phyloP scores from a whole-genome alignment of 2,888 invertebrate species.

The Dyspetes luteomarginatus region DNA sequence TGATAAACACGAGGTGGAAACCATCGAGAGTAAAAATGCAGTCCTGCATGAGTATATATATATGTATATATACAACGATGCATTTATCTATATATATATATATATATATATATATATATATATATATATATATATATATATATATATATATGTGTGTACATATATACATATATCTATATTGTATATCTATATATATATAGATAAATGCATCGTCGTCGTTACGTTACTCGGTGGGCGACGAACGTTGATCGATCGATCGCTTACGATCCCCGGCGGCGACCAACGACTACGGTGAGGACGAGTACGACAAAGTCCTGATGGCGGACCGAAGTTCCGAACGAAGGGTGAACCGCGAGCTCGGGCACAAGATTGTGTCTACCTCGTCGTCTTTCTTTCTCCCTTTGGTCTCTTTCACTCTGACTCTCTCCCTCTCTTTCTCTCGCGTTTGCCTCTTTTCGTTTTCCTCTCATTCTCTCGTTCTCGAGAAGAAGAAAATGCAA shows the following conservation, averaged over 20 bases:
- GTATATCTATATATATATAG: constrained; percentile 9
- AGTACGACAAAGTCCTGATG: constrained; percentile 71
- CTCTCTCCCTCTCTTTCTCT: constrained; percentile 4
- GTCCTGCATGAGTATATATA: constrained; percentile 38
- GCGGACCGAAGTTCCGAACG: constrained; percentile 64
- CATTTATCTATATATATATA: constrained; percentile 26
- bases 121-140: background rate
- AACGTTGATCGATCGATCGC: constrained; percentile 77
- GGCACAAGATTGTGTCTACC: constrained; percentile 33
- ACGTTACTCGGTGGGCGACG: constrained; percentile 54
- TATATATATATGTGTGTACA: background rate
- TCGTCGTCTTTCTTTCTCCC: constrained; percentile 56
- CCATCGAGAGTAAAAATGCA: constrained; percentile 62
- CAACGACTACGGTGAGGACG: constrained; percentile 30
- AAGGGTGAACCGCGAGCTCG: constrained; percentile 6
- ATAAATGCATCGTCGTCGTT: too few relatives aligned
- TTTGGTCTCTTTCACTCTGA: constrained; percentile 16
- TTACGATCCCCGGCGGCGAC: constrained; percentile 54
- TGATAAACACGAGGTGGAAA: constrained; percentile 51
- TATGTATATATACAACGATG: background rate
- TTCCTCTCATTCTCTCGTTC: constrained; percentile 26
- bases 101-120: constrained; percentile 3
- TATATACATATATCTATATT: constrained; percentile 23
- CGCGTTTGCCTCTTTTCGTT: constrained; percentile 1
- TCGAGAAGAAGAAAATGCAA: background rate